Evolutionary conservation across 2,797 vertebrate genomes (phyloP), one percentile per base, ranked within the genome.

Genomic region (Notoglanidium macrostoma): DNA sequence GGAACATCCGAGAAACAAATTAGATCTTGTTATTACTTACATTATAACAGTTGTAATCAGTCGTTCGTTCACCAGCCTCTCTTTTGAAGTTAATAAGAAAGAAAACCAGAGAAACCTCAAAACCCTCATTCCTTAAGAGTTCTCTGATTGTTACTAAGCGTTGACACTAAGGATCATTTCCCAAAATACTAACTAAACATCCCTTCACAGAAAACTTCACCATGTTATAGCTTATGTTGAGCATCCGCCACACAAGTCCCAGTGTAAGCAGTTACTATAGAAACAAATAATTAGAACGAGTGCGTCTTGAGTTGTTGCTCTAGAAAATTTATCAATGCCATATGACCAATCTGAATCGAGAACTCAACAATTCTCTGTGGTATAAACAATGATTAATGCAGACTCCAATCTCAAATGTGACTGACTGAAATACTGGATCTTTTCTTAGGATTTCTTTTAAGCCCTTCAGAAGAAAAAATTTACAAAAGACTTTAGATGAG

Each of bases 401-500:
- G 68, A 51, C 29, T 82, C 57, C 55, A 74, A 61, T 59, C 23
- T 35, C 23, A 67, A 40, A 46, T 68, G 49, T 67, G 59, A 55
- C 26, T 29, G 40, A 77, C 72, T 46, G 49, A 78, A 65, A 54
- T 3, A 29, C 35, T 68, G 61, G 67, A 65, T 40, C 61, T 54
- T 83, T 83, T 73, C 40, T 65, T 46, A 9, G n/a, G 26, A 68
- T 78, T 78, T 78, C 61, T 57, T 23, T 11, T 83, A 84, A 87
- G n/a, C 26, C 65, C 8, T 76, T 46, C 29, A 14, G 57, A 63
- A 68, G 44, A 54, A 63, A 54, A 19, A 51, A 73, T 86, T 49
- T 74, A 35, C 57, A 11, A 65, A 83, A 82, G 65, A 86, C 55
- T 73, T 79, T 80, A 54, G 83, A 88, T 63, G 74, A 90, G 87